Conservation (phyloP, 2,797 vertebrate species). For the Emys orbicularis region DNA sequence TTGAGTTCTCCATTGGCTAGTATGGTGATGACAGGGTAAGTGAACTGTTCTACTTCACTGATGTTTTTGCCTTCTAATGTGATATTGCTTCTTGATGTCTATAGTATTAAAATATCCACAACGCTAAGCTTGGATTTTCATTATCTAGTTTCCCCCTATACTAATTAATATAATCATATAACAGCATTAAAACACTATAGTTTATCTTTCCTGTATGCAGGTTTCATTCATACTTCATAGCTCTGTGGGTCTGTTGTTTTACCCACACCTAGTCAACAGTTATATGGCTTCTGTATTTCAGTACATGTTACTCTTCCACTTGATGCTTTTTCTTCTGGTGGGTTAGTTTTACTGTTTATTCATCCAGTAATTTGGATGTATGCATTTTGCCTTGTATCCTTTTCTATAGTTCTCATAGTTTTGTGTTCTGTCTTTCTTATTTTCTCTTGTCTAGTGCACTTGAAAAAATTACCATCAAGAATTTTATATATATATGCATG, state of each 20-base stretch:
- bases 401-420: background rate
- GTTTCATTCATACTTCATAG: background rate
- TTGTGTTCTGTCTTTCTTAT: background rate
- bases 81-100: background rate
- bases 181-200: background rate
- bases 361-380: background rate
- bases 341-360: background rate
- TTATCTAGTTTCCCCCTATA: background rate
- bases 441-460: background rate
- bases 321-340: background rate
- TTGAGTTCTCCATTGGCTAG: too few relatives aligned
- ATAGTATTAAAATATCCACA: background rate
- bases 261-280: background rate
- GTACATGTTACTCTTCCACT: background rate
- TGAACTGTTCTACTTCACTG: too few relatives aligned
- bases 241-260: background rate
- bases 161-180: too few relatives aligned
- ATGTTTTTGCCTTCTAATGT: too few relatives aligned
- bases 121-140: fast-evolving
- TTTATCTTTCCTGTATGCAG: background rate
- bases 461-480: background rate
- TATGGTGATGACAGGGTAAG: too few relatives aligned
- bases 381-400: background rate
- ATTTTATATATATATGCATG: background rate
- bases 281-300: background rate